These are phyloP conservation scores for Notospermus geniculatus DNA, from an alignment of 1,140 invertebrate genomes.

Conservation along the genomic window DNA sequence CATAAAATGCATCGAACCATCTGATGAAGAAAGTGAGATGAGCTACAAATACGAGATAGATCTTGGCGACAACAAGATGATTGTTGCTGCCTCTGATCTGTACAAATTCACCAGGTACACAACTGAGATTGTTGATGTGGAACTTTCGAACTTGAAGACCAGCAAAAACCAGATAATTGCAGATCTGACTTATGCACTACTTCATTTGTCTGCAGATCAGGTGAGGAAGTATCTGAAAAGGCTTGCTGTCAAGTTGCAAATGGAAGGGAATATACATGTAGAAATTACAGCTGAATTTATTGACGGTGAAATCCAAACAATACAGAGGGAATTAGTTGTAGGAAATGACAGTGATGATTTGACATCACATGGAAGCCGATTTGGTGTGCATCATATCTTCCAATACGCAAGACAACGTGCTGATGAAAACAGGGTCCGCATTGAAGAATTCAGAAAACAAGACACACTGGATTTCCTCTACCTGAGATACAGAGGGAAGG, in stretches of 20 bases:
- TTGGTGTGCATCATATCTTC: background rate
- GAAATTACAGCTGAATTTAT: no score
- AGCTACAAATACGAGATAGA: background rate
- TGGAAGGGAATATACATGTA: no score
- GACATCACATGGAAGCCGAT: background rate
- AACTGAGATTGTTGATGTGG: background rate
- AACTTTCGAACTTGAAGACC: background rate
- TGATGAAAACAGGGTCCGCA: background rate
- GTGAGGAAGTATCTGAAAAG: background rate
- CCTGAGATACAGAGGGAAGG: background rate
- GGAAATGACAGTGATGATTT: background rate
- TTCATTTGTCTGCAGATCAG: background rate
- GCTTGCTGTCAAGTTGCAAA: background rate
- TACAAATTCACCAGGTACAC: background rate
- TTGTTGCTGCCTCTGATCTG: background rate
- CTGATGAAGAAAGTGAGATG: background rate
- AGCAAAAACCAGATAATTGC: background rate
- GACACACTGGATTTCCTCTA: background rate
- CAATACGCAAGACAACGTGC: background rate
- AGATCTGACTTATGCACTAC: background rate
- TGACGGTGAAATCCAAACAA: no score
- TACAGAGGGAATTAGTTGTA: no score
- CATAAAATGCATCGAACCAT: background rate
- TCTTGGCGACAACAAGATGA: background rate
- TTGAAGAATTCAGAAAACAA: background rate